Evolutionary conservation across 2,797 vertebrate species (phyloP), one percentile per base, ranked within the genome.

Genomic region (Emys orbicularis): DNA sequence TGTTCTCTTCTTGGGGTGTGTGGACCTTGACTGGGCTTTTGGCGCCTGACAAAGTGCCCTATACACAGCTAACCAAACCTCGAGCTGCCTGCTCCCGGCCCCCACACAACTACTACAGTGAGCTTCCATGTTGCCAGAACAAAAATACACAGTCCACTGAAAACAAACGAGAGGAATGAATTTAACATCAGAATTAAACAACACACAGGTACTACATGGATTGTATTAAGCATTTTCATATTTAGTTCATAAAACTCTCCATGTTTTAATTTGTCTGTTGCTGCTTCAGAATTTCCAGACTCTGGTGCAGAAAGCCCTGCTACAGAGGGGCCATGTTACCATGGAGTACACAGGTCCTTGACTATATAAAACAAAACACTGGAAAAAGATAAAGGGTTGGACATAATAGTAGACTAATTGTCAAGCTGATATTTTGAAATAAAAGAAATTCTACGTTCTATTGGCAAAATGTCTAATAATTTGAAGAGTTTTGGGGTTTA

Each of bases 151-250:
- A 61, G 86, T 54, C 91, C 74, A 13, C 89, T 90, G 86, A 92
- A 95, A 96, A 96, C 79, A 95, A 77, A 53, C 83, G 77, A 83
- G 49, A 96, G 81, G 44, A 77, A 97, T 95, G 94, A 96, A 95
- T 96, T 95, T 90, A 95, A 94, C 94, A 47, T 8, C 44, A 93
- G 97, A 96, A 95, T 96, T 95, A 97, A 97, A 8, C 95, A 94
- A 95, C 87, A 84, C 90, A 92, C 92, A 81, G 95, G 74, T 56
- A 93, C 79, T 89, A 89, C 94, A 93, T 77, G 92, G 94, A 97
- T 96, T 95, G 68, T 81, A 90, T 95, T 97, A 96, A 23, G 74
- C 52, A 72, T n/a, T 92, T 96, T 96, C 94, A 97, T 97, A 96
- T 96, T 95, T 97, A 96, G 95, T 96, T 97, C 94, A 97, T 97